Evolutionary conservation across 2,888 invertebrate genomes (phyloP).

Genomic region (Malthinus flaveolus): DNA sequence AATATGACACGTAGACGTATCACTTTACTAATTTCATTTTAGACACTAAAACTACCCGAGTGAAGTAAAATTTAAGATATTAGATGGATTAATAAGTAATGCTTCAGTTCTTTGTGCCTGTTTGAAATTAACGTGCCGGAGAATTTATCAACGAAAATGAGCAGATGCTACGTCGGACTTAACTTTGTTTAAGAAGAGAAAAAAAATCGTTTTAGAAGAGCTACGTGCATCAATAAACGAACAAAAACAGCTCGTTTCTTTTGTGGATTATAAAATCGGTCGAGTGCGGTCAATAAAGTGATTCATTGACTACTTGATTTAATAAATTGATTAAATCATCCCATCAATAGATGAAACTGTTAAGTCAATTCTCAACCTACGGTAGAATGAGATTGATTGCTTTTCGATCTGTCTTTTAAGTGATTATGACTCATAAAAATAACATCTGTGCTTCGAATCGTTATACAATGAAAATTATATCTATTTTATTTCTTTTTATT

Average conservation of each 20-base stretch:
- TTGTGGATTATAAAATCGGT: slow-evolving; percentile 27
- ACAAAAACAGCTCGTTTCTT: background rate
- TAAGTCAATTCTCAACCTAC: slow-evolving; percentile 47
- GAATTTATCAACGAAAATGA: slow-evolving; percentile 20
- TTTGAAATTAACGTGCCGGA: slow-evolving; percentile 13
- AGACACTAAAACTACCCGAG: slow-evolving; percentile 28
- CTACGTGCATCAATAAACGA: too few relatives aligned
- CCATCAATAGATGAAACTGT: slow-evolving; percentile 53
- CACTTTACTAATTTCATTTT: slow-evolving; percentile 10
- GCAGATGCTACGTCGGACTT: slow-evolving; percentile 13
- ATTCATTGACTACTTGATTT: slow-evolving; percentile 46
- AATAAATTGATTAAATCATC: slow-evolving; percentile 52
- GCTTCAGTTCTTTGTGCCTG: slow-evolving; percentile 24
- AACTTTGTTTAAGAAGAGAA: background rate
- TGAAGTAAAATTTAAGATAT: slow-evolving; percentile 32
- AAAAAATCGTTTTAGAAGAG: too few relatives aligned
- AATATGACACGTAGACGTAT: slow-evolving; percentile 10
- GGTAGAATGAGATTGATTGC: slow-evolving; percentile 37
- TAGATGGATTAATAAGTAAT: slow-evolving; percentile 31
- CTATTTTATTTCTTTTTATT: background rate
- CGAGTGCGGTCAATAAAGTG: slow-evolving; percentile 41
- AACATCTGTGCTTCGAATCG: slow-evolving; percentile 5
- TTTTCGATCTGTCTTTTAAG: slow-evolving; percentile 28
- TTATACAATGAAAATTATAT: slow-evolving; percentile 5
- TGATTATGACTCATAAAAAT: slow-evolving; percentile 17